Base-by-base conservation (phyloP, 92 coral and sea anemone species). In the Porites rus region DNA sequence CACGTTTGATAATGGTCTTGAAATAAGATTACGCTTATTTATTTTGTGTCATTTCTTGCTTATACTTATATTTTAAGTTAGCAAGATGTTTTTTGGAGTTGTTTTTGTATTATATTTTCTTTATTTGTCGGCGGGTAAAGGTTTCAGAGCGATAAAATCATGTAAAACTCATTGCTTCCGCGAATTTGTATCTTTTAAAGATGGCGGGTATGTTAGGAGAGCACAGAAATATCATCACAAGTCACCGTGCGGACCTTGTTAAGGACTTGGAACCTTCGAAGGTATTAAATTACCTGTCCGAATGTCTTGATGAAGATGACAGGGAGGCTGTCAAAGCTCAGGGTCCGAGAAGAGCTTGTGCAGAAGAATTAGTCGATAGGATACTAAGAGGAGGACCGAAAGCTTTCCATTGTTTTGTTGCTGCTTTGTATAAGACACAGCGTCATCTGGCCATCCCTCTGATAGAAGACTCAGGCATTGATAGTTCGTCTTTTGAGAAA, bases 191-290 rank as follows among this genome's bases (percentile, higher is more conserved):
- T 51, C 7, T 62, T 74, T 74, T 62, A 31, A 62, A n/a, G 51
- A 51, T 17, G 8, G 56, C 43, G 43, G 43, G 43, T 31, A 31
- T 31, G 43, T 31, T 31, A 31, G 43, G 3, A 31, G 43, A 81
- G 19, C 84, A 86, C 76, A 74, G 84, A 46, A 65, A 74, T 0
- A 84, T 87, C 56, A 85, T 93, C 20, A 38, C 67, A 67, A 86
- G 72, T 28, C 56, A 90, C 69, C 92, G 94, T 18, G 14, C 18
- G 2, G 84, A 54, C 10, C 71, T 95, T 19, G 87, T 79, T 2
- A 74, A 59, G 20, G 96, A 96, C 79, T 79, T 96, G 8, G 96
- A 96, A 14, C 91, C 93, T 13, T 63, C 46, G 59, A 87, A 81
- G 76, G 13, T 95, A 50, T 22, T 93, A 24, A 64, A 66, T 16